Percentiles rank a stretch among this genome's conserved stretches.
Evolutionary conservation across 2,113 vertebrate species (phyloP).

Genomic region (Pandion haliaetus): DNA sequence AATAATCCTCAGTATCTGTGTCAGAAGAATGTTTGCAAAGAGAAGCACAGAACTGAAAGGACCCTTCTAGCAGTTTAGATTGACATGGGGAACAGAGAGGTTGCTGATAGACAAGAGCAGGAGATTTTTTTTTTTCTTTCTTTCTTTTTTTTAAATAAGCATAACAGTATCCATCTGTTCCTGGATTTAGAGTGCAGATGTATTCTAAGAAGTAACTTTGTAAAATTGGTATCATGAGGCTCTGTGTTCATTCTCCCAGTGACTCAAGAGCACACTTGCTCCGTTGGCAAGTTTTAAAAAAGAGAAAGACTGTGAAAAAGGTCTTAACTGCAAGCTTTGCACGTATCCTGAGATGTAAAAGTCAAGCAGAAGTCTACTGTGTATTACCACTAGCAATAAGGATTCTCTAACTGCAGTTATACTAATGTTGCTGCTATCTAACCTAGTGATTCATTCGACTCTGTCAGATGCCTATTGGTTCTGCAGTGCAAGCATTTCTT

Average conservation of each 20-base stretch:
- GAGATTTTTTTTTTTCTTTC: background rate
- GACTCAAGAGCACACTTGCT: background rate
- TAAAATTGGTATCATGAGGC: background rate
- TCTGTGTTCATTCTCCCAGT: background rate
- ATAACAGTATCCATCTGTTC: constrained; percentile 30
- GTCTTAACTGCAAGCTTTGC: background rate
- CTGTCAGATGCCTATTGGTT: background rate
- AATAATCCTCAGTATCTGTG: background rate
- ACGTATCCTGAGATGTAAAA: background rate
- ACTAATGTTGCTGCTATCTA: background rate
- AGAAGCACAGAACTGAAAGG: background rate
- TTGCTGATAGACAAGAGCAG: background rate
- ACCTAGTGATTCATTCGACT: background rate
- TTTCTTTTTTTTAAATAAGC: background rate
- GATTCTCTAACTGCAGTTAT: background rate
- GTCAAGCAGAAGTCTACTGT: background rate
- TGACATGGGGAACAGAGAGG: background rate
- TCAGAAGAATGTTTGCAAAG: background rate
- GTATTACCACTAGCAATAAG: background rate
- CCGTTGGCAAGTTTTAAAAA: background rate
- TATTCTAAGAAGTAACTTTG: background rate
- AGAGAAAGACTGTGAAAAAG: background rate
- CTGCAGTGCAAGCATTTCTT: background rate
- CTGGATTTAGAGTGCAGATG: constrained; percentile 24
- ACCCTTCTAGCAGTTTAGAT: background rate